Evolutionary conservation across 2,888 invertebrate genomes (phyloP), one percentile per base, ranked within the genome.

Genomic region (Chymomyza procnemis): DNA sequence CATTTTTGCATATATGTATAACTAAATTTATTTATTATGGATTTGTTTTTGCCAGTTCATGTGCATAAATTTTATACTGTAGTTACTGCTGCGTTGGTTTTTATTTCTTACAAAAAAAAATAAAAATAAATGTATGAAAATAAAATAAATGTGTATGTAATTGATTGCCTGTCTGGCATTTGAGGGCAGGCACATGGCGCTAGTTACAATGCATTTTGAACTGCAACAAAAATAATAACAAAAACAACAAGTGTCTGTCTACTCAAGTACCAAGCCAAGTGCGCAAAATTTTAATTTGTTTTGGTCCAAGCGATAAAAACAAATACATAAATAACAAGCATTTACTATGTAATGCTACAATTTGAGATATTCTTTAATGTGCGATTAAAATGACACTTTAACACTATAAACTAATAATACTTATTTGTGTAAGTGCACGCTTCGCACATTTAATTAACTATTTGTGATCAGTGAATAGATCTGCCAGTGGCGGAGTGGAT

Each of bases 111-210:
- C 26, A 26, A 26, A 4, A 26, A 26, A 4, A 26, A 26, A 26
- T 6, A 26, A 26, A 6, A 26, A 26, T 26, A 26, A 26, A 30
- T 30, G 30, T 6, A 30, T 30, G 3, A 30, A 30, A 34, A 34
- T 8, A 8, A 9, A 8, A 9, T 34, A 9, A 6, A 41, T 41
- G 64, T 68, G 69, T 64, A 66, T 71, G 70, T 85, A 80, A 83
- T 81, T 85, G 84, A 81, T 80, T 72, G 84, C 61, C 63, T 60
- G 80, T 60, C 76, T 85, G 50, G 50, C 34, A 41, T 41, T n/a
- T 16, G 50, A 8, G 26, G 26, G 26, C 22, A 22, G 48, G 16
- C 16, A 50, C 50, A 50, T 54, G 19, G 54, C 54, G 21, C 18
- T 54, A 54, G 21, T 19, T 54, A 22, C 3, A 54, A 54, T 54